Percentiles rank a stretch among this genome's conserved stretches.
Evolutionary conservation across 1,140 invertebrate genomes (phyloP).

Genomic region (Polyergus mexicanus): DNA sequence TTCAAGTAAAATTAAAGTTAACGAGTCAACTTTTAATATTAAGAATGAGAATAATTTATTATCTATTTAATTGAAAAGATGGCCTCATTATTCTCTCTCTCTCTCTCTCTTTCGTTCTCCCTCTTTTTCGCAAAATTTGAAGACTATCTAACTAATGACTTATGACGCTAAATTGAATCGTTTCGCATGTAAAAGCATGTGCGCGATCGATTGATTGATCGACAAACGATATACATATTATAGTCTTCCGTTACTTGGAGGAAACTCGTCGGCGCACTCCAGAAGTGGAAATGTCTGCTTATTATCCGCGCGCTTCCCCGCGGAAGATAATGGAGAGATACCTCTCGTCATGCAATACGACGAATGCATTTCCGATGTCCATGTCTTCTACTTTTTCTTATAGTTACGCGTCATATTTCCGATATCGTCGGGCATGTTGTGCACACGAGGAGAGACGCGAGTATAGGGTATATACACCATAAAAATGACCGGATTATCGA

Average conservation of each 20-base stretch:
- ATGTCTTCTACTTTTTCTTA: conserved; percentile 27
- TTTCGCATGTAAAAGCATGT: background rate
- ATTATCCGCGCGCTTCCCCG: conserved; percentile 9
- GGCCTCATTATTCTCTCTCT: too few relatives aligned
- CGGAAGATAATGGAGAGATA: conserved; percentile 66
- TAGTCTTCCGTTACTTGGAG: conserved; percentile 27
- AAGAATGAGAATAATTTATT: background rate
- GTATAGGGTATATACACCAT: background rate
- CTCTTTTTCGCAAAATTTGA: background rate
- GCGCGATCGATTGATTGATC: background rate
- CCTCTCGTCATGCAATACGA: conserved; percentile 42
- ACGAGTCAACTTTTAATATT: background rate
- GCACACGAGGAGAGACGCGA: background rate
- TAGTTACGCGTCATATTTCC: conserved; percentile 60
- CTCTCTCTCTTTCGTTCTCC: too few relatives aligned
- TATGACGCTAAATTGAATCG: too few relatives aligned
- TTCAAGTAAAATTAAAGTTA: too few relatives aligned
- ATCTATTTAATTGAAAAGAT: background rate
- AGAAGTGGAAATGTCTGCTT: conserved; percentile 44
- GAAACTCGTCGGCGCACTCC: conserved; percentile 37
- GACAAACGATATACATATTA: background rate
- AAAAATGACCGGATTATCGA: too few relatives aligned
- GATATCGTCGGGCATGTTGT: background rate
- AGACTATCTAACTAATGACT: too few relatives aligned
- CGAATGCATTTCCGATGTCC: conserved; percentile 35